Percentiles rank a stretch among this genome's conserved stretches.
These are phyloP conservation scores for Hydractinia echinata DNA, from an alignment of 30 jellyfish, hydroid and myxozoan species.

Conservation along the genomic window DNA sequence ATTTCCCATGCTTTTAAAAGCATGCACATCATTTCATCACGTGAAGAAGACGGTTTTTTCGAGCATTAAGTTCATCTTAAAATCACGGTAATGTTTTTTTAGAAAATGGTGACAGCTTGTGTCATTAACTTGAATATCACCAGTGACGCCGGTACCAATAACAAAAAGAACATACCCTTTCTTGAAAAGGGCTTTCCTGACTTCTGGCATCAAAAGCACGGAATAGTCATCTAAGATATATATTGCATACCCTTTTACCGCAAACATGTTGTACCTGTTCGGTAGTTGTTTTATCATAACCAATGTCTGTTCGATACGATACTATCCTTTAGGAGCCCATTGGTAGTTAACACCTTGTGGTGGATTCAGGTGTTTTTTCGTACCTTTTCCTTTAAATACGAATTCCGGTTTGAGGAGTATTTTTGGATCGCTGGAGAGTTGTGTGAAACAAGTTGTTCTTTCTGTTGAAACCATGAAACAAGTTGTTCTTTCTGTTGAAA, in stretches of 20 bases:
- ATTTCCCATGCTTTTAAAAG: slow-evolving; percentile 29
- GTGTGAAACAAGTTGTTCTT: slow-evolving; percentile 45
- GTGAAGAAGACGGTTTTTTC: slow-evolving; percentile 36
- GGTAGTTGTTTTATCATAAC: slow-evolving; percentile 30
- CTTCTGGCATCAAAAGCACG: slow-evolving; percentile 27
- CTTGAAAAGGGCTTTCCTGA: slow-evolving; percentile 32
- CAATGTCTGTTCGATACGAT: slow-evolving; percentile 32
- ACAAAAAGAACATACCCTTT: slow-evolving; percentile 25
- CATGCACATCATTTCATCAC: slow-evolving; percentile 30
- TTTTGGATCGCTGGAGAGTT: slow-evolving; percentile 38
- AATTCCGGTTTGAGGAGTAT: slow-evolving; percentile 15
- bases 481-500: too few relatives aligned
- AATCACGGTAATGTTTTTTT: slow-evolving; percentile 20
- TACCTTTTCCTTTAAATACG: slow-evolving; percentile 21
- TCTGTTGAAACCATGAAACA: too few relatives aligned
- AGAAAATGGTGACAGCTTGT: slow-evolving; percentile 36
- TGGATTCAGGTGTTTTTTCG: slow-evolving; percentile 35
- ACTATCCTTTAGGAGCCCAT: slow-evolving; percentile 37
- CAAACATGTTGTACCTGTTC: slow-evolving; percentile 43
- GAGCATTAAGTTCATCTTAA: slow-evolving; percentile 26
- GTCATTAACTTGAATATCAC: slow-evolving; percentile 30
- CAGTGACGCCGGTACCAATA: slow-evolving; percentile 38
- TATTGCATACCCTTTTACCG: slow-evolving; percentile 28
- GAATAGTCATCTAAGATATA: slow-evolving; percentile 27
- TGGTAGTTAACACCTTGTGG: slow-evolving; percentile 24